Base-by-base conservation (phyloP, 2,113 vertebrate species). In the Geothlypis trichas region DNA sequence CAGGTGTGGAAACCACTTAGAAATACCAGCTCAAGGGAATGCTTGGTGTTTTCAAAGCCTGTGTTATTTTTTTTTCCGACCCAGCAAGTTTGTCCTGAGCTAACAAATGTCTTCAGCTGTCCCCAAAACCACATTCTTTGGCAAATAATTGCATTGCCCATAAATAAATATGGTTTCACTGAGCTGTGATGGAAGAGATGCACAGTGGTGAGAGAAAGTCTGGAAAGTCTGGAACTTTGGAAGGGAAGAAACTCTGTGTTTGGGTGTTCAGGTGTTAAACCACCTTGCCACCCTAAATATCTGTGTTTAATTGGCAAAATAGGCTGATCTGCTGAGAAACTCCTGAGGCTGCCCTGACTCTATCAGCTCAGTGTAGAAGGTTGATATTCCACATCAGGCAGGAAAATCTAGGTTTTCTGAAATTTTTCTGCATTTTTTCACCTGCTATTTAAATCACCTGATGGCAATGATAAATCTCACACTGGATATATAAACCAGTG, bases 91-190 rank as follows among this genome's bases (percentile, higher is more conserved):
- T 69, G n/a, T 91, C 49, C 58, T 94, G 61, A 84, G 44, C 62
- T 72, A 68, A 62, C n/a, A 95, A 91, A 93, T 33, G 31, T 31
- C 47, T 95, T 92, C 66, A 82, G 47, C 73, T 94, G 46, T 89
- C 91, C 80, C 39, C 23, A 62, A 74, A 19, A 52, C 17, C 30
- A 30, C 27, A 24, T 91, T 95, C 47, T 72, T 82, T 89, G 81
- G 41, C 44, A 87, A 65, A 57, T 81, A 49, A 54, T 26, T 88
- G 31, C 55, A 10, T 20, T 67, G 47, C 55, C 44, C 21, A 10
- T 77, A 37, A 90, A 51, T n/a, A 83, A 90, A 66, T 31, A 52
- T 1, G 2, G 8, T 91, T 90, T 67, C 41, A 67, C n/a, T 5
- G 6, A 89, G 57, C 67, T 90, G 82, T 63, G 73, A 33, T 84